These are phyloP conservation scores for Heliconius melpomene DNA, from an alignment of 1,140 invertebrate species.

Conservation along the genomic window DNA sequence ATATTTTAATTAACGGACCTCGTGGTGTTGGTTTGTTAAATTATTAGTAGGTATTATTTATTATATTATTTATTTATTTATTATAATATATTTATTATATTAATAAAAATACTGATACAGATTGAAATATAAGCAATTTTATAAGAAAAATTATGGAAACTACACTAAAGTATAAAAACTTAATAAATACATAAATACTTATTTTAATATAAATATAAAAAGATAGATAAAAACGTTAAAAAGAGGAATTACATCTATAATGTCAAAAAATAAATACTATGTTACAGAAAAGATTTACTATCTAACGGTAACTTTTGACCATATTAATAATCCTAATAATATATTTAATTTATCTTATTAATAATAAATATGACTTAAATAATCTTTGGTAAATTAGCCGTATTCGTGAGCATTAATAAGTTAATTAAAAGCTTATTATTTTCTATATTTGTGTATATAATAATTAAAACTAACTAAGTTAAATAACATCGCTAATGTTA, in stretches of 20 bases:
- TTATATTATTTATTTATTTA: neutral
- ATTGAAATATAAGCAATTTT: neutral
- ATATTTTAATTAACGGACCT: neutral
- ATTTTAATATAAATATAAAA: slow-evolving; percentile 26
- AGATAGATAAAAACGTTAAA: neutral
- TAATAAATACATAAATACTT: slow-evolving; percentile 19
- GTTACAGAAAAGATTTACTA: slow-evolving; percentile 17
- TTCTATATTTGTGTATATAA: slow-evolving; percentile 11
- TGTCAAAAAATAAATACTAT: neutral
- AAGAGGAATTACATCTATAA: neutral
- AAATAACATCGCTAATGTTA: neutral
- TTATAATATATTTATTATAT: slow-evolving; percentile 1
- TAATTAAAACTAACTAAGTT: slow-evolving; percentile 6
- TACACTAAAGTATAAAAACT: neutral
- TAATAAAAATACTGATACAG: slow-evolving; percentile 14
- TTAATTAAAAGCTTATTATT: slow-evolving; percentile 21
- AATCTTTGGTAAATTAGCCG: slow-evolving; percentile 75
- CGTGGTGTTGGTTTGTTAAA: slow-evolving; percentile 23
- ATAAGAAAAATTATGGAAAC: neutral
- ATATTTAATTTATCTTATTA: slow-evolving; percentile 23
- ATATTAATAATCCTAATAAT: slow-evolving; percentile 24
- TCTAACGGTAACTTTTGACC: slow-evolving; percentile 31
- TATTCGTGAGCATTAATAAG: slow-evolving; percentile 40
- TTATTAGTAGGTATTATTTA: slow-evolving; percentile 25
- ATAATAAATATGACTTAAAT: slow-evolving; percentile 30